phyloP scores from a whole-genome alignment of 2,113 vertebrate species.

The Hassar affinis region DNA sequence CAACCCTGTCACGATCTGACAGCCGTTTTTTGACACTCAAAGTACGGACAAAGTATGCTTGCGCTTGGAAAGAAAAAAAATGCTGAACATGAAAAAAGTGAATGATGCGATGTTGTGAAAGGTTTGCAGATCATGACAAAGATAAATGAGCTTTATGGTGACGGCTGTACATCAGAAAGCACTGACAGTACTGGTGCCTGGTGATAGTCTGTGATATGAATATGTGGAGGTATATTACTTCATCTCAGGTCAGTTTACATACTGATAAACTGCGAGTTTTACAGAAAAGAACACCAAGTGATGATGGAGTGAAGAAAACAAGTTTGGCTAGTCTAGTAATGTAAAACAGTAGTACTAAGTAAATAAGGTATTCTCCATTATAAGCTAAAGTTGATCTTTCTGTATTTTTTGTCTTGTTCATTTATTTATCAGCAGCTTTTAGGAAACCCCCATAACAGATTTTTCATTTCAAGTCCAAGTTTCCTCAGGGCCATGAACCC shows the following conservation, averaged over 20 bases:
- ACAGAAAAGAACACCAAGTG: background rate
- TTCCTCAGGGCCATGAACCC: slow-evolving; percentile 38
- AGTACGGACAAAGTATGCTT: slow-evolving; percentile 28
- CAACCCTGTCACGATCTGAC: slow-evolving; percentile 40
- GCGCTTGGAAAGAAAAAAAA: slow-evolving; percentile 41
- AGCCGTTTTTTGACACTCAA: slow-evolving; percentile 39
- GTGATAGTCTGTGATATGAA: slow-evolving; percentile 5
- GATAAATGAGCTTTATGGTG: slow-evolving; percentile 50
- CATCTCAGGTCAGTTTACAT: background rate
- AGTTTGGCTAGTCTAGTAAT: background rate
- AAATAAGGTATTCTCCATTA: background rate
- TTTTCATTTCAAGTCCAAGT: slow-evolving; percentile 38
- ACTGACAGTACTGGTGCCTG: slow-evolving; percentile 43
- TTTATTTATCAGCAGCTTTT: background rate
- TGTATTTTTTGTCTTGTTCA: background rate
- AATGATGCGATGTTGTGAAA: slow-evolving; percentile 35
- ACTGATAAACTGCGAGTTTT: background rate
- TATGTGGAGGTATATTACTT: background rate
- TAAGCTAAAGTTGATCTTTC: background rate
- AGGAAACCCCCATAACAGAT: slow-evolving; percentile 35
- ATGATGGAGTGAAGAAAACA: background rate
- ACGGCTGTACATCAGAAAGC: slow-evolving; percentile 55
- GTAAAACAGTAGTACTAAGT: background rate
- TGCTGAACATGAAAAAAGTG: slow-evolving; percentile 31
- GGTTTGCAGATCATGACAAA: slow-evolving; percentile 50